phyloP scores from a whole-genome alignment of 1,140 invertebrate species.

The Campoletis sonorensis region DNA sequence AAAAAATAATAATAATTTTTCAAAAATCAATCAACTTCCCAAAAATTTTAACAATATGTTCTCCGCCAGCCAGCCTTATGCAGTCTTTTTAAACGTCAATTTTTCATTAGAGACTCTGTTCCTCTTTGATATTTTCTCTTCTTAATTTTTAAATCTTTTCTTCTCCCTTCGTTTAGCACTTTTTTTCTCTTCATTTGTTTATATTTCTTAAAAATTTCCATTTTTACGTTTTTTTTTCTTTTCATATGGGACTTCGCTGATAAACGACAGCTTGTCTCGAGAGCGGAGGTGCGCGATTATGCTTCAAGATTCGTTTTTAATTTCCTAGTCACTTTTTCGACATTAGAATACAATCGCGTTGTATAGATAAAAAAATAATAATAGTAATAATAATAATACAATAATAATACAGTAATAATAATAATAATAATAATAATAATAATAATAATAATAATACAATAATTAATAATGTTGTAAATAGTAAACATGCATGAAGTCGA shows the following conservation, averaged over 20 bases:
- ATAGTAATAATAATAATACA: no score
- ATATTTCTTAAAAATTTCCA: no score
- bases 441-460: constrained; percentile 47
- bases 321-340: no score
- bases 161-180: no score
- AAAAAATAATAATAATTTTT: constrained; percentile 24
- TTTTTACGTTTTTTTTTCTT: no score
- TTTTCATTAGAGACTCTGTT: not conserved
- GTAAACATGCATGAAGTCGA: constrained; percentile 71
- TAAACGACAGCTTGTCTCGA: not conserved
- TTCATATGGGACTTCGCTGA: not conserved
- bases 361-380: constrained; percentile 23
- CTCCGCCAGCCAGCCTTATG: not conserved
- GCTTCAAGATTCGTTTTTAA: not conserved
- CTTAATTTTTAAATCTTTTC: not conserved
- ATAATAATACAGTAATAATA: constrained; percentile 27
- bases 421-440: constrained; percentile 59
- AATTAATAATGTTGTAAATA: constrained; percentile 67
- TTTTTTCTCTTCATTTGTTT: no score
- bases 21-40: not conserved
- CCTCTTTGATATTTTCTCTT: not conserved
- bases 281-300: not conserved
- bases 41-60: not conserved
- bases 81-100: not conserved
- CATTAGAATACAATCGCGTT: not conserved